phyloP scores from a whole-genome alignment of 2,888 invertebrate species.

The Baccha elongata region DNA sequence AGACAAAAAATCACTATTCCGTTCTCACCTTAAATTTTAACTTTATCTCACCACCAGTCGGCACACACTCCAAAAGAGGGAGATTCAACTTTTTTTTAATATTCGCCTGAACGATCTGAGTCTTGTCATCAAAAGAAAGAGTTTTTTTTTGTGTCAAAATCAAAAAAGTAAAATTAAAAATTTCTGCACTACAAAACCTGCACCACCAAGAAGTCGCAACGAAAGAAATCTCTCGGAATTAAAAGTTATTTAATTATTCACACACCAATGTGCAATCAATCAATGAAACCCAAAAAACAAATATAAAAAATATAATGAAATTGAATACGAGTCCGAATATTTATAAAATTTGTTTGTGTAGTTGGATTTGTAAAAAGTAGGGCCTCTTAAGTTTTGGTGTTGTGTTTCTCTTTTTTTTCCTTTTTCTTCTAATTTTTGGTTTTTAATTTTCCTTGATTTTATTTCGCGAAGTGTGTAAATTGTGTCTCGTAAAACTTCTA shows the following conservation, averaged over 20 bases:
- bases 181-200: constrained; percentile 46
- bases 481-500: constrained; percentile 11
- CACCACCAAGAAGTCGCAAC: constrained; percentile 22
- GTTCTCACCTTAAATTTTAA: not conserved
- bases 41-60: not conserved
- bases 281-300: constrained; percentile 10
- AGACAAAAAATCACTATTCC: no score
- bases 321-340: constrained; percentile 65
- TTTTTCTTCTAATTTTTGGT: constrained; percentile 11
- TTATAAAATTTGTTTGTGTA: constrained; percentile 50
- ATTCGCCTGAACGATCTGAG: constrained; percentile 39
- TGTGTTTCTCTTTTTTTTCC: constrained; percentile 43
- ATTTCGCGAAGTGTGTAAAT: constrained; percentile 16
- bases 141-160: constrained; percentile 47
- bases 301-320: constrained; percentile 52
- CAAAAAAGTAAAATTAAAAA: constrained; percentile 30
- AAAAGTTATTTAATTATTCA: constrained; percentile 23
- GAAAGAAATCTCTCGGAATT: constrained; percentile 24
- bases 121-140: constrained; percentile 62
- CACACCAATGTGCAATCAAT: constrained; percentile 50
- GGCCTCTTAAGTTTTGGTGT: constrained; percentile 38
- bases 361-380: constrained; percentile 63
- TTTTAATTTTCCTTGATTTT: constrained; percentile 19
- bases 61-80: not conserved
- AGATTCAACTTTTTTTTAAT: not conserved